These are phyloP conservation scores for Eupleurogrammus muticus DNA, from an alignment of 2,797 vertebrate genomes.

Conservation along the genomic window DNA sequence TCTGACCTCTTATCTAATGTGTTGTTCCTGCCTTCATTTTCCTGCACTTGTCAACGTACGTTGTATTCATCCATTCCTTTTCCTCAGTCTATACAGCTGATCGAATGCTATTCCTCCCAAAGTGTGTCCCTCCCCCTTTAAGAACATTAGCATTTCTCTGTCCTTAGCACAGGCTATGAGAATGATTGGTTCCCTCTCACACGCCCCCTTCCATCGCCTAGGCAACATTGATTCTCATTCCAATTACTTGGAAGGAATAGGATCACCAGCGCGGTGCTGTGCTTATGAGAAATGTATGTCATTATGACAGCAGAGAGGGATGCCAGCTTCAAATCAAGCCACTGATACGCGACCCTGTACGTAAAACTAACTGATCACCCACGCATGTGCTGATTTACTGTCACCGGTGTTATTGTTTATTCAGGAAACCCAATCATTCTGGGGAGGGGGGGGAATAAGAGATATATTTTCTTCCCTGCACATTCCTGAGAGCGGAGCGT, in stretches of 20 bases:
- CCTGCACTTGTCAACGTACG: conserved; percentile 15
- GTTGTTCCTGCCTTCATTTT: not conserved
- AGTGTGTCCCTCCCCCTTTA: conserved; percentile 34
- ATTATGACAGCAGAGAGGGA: conserved; percentile 51
- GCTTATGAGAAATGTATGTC: conserved; percentile 67
- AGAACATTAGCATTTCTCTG: conserved; percentile 37
- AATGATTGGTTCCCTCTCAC: conserved; percentile 69
- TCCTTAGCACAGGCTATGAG: conserved; percentile 47
- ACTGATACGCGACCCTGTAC: conserved; percentile 11
- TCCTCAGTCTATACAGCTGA: conserved; percentile 26
- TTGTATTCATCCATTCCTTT: conserved; percentile 23
- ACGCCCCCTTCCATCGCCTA: conserved; percentile 70
- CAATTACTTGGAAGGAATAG: conserved; percentile 67
- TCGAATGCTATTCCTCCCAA: conserved; percentile 12
- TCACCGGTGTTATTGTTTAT: conserved; percentile 3
- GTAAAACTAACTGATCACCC: conserved; percentile 1
- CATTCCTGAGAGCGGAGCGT: conserved; percentile 7
- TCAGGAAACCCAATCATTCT: conserved; percentile 1
- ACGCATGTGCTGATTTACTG: conserved; percentile 5
- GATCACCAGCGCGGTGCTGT: conserved; percentile 56
- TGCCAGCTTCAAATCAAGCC: not conserved
- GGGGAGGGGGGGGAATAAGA: not conserved
- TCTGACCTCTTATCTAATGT: too few relatives aligned
- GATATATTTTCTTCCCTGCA: not conserved
- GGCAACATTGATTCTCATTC: conserved; percentile 81